phyloP scores from a whole-genome alignment of 2,888 invertebrate species.

The Mantis religiosa region DNA sequence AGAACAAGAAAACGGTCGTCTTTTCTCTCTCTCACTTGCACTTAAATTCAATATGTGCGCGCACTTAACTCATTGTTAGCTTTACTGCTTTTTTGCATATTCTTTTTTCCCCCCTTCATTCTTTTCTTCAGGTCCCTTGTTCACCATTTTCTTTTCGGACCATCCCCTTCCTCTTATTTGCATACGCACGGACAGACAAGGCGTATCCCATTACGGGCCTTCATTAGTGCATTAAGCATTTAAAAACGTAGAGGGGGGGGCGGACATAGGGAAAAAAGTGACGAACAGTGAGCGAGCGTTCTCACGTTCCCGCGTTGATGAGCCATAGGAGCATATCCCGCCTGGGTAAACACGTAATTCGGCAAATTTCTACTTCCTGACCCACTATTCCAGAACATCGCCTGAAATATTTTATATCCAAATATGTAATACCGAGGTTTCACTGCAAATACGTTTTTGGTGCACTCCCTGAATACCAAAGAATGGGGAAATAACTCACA shows the following conservation, averaged over 20 bases:
- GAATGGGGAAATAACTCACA: no score
- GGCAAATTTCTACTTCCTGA: no score
- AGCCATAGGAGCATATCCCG: neutral
- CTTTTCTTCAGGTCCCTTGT: neutral
- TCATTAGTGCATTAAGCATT: neutral
- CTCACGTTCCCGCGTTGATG: neutral
- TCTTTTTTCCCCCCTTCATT: neutral
- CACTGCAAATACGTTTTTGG: no score
- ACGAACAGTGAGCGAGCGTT: neutral
- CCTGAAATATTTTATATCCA: no score
- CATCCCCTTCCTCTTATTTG: neutral
- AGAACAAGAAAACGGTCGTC: neutral
- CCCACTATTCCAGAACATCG: no score
- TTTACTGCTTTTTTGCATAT: conserved; percentile 1
- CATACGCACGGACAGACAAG: neutral
- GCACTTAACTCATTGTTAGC: neutral
- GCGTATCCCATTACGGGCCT: neutral
- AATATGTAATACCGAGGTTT: no score
- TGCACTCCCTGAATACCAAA: no score
- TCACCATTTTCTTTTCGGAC: neutral
- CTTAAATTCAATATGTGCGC: neutral
- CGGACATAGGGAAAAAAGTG: neutral
- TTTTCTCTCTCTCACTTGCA: neutral
- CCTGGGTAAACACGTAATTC: no score
- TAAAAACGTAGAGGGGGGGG: neutral